Conservation (phyloP, 2,888 invertebrate genomes). For the Tuberolachnus salignus region DNA sequence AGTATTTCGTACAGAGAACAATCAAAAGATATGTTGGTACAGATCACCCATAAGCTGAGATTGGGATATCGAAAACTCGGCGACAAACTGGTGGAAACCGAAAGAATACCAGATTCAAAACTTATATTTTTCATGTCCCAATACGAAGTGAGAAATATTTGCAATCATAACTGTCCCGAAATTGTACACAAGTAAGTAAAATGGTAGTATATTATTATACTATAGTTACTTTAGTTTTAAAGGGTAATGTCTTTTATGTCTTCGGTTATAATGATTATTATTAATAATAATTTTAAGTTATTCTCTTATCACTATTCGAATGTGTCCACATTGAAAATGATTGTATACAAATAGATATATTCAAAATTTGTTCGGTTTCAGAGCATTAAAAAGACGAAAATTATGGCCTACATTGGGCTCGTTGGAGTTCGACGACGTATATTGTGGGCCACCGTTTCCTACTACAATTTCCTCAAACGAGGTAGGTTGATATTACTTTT, state of each 20-base stretch:
- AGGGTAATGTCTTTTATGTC: not conserved
- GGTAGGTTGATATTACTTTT: conserved; percentile 13
- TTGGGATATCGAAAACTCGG: conserved; percentile 56
- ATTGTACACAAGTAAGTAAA: conserved; percentile 61
- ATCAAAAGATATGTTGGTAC: conserved; percentile 68
- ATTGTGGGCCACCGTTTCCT: conserved; percentile 64
- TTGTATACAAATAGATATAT: not conserved
- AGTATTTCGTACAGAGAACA: conserved; percentile 64
- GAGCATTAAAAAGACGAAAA: conserved; percentile 72
- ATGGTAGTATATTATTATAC: not conserved
- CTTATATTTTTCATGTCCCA: conserved; percentile 67
- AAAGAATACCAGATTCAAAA: conserved; percentile 46
- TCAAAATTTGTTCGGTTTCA: conserved; percentile 61
- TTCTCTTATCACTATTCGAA: too few species aligned
- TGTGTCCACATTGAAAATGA: not conserved
- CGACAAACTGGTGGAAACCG: conserved; percentile 38
- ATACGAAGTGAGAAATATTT: conserved; percentile 69
- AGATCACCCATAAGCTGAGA: conserved; percentile 54
- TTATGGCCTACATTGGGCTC: conserved; percentile 69
- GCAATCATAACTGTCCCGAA: conserved; percentile 61
- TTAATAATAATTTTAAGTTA: not conserved
- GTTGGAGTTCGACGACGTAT: conserved; percentile 71
- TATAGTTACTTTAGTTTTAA: not conserved
- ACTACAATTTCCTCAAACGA: not conserved
- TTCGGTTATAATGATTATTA: not conserved